Evolutionary conservation across 2,888 invertebrate species (phyloP).

Genomic region (Acleris literana): DNA sequence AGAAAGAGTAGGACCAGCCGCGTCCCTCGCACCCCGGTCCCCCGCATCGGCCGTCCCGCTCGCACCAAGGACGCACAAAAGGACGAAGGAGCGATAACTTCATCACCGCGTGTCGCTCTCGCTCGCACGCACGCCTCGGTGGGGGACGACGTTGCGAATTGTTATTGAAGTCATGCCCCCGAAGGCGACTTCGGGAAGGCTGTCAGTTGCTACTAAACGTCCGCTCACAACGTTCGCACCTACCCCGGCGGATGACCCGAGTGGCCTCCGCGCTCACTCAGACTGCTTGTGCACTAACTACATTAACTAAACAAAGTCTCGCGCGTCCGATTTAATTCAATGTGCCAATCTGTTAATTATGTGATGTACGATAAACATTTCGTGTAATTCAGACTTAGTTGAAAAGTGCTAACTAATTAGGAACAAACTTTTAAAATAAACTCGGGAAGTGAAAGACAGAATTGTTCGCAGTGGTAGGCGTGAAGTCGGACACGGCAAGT

Average conservation of each 20-base stretch:
- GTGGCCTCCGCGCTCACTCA: conserved; percentile 55
- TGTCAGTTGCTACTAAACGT: conserved; percentile 82
- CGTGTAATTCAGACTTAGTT: conserved; percentile 52
- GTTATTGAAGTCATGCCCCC: conserved; percentile 84
- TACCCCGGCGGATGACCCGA: conserved; percentile 70
- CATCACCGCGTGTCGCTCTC: conserved; percentile 78
- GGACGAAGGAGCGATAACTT: conserved; percentile 85
- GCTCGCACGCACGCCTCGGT: conserved; percentile 78
- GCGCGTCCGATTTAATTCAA: conserved; percentile 61
- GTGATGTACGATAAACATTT: conserved; percentile 48
- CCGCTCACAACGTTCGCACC: conserved; percentile 80
- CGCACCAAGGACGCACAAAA: conserved; percentile 82
- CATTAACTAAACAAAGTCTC: conserved; percentile 59
- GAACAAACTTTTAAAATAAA: conserved; percentile 56
- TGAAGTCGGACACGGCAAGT: conserved; percentile 34
- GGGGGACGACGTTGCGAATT: conserved; percentile 84
- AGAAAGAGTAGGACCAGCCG: conserved; percentile 82
- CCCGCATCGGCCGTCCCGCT: conserved; percentile 68
- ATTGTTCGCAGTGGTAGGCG: conserved; percentile 14
- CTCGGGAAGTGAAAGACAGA: conserved; percentile 15
- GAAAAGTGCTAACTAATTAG: conserved; percentile 52
- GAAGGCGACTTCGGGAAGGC: conserved; percentile 84
- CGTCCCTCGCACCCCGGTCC: conserved; percentile 63
- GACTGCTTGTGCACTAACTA: conserved; percentile 56
- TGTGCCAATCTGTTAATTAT: conserved; percentile 65